These are phyloP conservation scores for Sarcoramphus papa DNA, from an alignment of 2,797 vertebrate genomes.

Conservation along the genomic window DNA sequence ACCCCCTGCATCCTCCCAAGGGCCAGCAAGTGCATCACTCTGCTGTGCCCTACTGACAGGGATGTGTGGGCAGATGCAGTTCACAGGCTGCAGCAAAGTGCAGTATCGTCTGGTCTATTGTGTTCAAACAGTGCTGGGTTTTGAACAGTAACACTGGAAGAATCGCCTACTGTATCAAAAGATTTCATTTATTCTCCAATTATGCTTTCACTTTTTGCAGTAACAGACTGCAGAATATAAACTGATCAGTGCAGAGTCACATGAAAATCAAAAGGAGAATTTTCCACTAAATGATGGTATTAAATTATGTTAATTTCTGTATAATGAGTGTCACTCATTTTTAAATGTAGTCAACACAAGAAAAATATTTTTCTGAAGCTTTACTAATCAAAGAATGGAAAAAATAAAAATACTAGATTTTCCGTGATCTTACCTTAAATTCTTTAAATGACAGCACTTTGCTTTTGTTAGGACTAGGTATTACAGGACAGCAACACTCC, in stretches of 20 bases:
- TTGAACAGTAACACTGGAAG: not conserved
- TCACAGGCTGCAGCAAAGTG: not conserved
- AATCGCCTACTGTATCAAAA: not conserved
- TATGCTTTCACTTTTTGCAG: not conserved
- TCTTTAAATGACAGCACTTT: constrained; percentile 66
- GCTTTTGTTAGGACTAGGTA: constrained; percentile 74
- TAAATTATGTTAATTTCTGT: not conserved
- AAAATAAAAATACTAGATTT: not conserved
- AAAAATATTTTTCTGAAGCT: not conserved
- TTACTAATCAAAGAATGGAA: not conserved
- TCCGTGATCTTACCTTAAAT: constrained; percentile 55
- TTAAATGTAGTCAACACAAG: not conserved
- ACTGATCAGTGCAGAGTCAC: not conserved
- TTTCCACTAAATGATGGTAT: not conserved
- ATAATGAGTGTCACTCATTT: not conserved
- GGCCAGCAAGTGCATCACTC: not conserved
- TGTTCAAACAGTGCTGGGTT: not conserved
- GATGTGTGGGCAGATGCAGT: accelerated
- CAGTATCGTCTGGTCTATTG: accelerated
- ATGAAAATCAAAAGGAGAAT: not conserved
- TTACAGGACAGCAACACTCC: constrained; percentile 68
- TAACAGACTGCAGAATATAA: not conserved
- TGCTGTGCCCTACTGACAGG: not conserved
- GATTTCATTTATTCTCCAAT: not conserved
- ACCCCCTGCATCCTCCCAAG: not conserved